A percentile compares a stretch with the other conserved stretches of the same genome.
Conservation (phyloP, 2,888 invertebrate genomes). For the Hirtodrosophila confusa region DNA sequence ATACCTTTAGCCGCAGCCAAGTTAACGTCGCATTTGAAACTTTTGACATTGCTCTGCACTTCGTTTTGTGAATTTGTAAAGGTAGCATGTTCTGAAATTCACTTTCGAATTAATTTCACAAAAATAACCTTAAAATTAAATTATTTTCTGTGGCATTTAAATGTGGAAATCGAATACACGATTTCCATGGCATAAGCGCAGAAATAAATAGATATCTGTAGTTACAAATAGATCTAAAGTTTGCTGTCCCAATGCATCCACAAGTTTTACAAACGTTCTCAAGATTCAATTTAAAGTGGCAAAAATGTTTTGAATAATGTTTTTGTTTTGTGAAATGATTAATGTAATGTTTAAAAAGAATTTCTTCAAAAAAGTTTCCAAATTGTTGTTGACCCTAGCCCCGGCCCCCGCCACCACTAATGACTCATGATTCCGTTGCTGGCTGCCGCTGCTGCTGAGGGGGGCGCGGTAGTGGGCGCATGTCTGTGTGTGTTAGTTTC, state of each 20-base stretch:
- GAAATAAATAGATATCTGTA: not conserved
- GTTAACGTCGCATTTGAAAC: too few species aligned
- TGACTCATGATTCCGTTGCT: conserved; percentile 69
- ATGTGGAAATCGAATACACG: not conserved
- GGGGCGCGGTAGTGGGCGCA: conserved; percentile 28
- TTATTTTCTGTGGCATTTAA: not conserved
- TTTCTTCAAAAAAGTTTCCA: conserved; percentile 43
- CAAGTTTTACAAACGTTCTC: conserved; percentile 50
- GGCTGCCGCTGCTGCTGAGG: conserved; percentile 40
- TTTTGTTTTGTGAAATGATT: conserved; percentile 39
- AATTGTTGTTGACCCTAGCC: conserved; percentile 35
- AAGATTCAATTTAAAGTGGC: conserved; percentile 11
- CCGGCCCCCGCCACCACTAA: conserved; percentile 27
- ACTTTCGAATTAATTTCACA: too few species aligned
- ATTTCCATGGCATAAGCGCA: too few species aligned
- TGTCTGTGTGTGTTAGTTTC: conserved; percentile 69
- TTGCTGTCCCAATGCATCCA: conserved; percentile 26
- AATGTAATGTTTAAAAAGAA: conserved; percentile 47
- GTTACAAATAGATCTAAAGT: not conserved
- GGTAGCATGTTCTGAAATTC: too few species aligned
- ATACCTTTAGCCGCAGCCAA: too few species aligned
- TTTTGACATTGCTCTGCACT: too few species aligned
- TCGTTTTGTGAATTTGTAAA: too few species aligned
- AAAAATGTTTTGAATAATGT: conserved; percentile 16
- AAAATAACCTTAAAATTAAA: too few species aligned